Conservation (phyloP, 1,140 invertebrate genomes). For the Grapholita molesta region DNA sequence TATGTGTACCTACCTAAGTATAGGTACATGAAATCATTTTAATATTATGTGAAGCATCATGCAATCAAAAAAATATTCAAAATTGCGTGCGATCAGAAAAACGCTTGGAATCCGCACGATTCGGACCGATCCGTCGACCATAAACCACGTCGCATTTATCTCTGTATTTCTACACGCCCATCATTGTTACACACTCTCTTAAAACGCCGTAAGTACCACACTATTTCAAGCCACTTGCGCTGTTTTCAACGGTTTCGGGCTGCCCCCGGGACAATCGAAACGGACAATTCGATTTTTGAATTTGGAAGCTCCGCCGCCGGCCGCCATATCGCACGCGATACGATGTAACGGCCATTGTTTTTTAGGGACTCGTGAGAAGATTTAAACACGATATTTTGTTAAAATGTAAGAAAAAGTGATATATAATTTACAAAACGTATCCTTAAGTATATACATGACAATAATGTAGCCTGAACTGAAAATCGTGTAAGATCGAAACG, state of each 20-base stretch:
- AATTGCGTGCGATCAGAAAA: slow-evolving; percentile 3
- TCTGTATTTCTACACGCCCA: slow-evolving; percentile 10
- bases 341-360: slow-evolving; percentile 2
- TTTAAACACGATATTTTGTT: neutral
- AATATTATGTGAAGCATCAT: neutral
- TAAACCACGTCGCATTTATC: slow-evolving; percentile 19
- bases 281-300: slow-evolving; percentile 47
- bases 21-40: too few species aligned
- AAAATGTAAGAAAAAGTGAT: neutral
- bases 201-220: neutral
- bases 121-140: slow-evolving; percentile 4
- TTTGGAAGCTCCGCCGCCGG: slow-evolving; percentile 49
- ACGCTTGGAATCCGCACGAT: neutral
- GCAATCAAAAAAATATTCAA: neutral
- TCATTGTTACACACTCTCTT: neutral
- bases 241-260: slow-evolving; percentile 30
- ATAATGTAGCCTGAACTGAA: too few species aligned
- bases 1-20: too few species aligned
- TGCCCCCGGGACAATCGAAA: slow-evolving; percentile 39
- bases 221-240: neutral
- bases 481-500: too few species aligned
- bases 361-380: neutral
- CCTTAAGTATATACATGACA: too few species aligned
- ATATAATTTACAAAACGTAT: too few species aligned
- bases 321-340: slow-evolving; percentile 59